Base-by-base conservation (phyloP, 2,113 vertebrate species). In the Plecturocebus donacophilus region DNA sequence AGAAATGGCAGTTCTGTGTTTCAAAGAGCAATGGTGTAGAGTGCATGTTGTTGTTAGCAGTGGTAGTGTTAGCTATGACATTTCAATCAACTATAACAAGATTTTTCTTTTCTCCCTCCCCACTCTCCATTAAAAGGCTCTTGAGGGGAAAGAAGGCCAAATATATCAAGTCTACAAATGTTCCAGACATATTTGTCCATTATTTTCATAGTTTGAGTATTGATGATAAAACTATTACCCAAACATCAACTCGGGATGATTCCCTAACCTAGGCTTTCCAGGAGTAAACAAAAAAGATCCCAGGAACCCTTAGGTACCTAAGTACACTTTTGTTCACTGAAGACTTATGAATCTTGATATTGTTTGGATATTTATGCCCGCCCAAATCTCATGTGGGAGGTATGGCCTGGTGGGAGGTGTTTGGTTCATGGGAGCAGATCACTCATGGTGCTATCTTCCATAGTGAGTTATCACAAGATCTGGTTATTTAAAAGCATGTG, bases 111-210 rank as follows among this genome's bases (percentile, higher is more conserved):
- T 17, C 61, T 64, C 61, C 27, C 61, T 64, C 61, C 12, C 61
- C 0, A 5, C 12, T 30, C 27, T 9, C 0, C 10, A 10, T 21
- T 79, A 2, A 82, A 75, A 88, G 19, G 0, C 0, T 77, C 32
- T 86, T 76, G 21, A 80, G 25, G 1, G 12, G 16, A 47, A 80
- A 89, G 6, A 40, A 81, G 23, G 1, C 13, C 35, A 92, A 89
- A 89, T 40, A 70, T 12, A 71, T 21, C 21, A 9, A 76, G 20
- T 61, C 12, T 80, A 8, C 38, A 40, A 91, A 93, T 71, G 8
- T 79, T 95, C 81, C 40, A 76, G 27, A 52, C 6, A 73, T 84
- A 56, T 91, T 82, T 83, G 21, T 16, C 35, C n/a, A 76, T 35
- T 47, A 76, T 92, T 68, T 64, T 35, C 8, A 64, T 64, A 70